Conservation (phyloP, 2,113 vertebrate species). For the Neofelis nebulosa region DNA sequence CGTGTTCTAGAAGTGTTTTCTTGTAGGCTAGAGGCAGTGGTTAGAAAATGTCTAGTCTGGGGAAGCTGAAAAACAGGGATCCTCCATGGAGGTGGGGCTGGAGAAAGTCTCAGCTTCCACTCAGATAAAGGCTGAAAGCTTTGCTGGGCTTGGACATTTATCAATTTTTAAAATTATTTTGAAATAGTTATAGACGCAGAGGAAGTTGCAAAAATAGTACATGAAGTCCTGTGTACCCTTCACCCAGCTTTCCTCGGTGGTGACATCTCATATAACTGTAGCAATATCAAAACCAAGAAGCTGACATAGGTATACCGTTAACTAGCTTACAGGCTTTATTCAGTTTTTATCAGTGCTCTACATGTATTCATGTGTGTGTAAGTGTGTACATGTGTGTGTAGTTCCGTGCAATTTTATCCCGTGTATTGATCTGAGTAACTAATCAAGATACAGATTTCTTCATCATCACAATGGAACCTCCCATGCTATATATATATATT, state of each 20-base stretch:
- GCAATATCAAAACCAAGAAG: not conserved
- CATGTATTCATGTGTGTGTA: not conserved
- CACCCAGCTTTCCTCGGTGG: not conserved
- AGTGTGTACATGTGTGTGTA: not conserved
- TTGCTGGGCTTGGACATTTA: not conserved
- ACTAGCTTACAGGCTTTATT: not conserved
- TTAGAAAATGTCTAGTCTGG: not conserved
- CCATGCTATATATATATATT: not conserved
- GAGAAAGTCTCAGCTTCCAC: not conserved
- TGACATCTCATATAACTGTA: not conserved
- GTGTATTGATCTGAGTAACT: not conserved
- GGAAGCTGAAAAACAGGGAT: not conserved
- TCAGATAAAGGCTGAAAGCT: not conserved
- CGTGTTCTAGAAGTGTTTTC: not conserved
- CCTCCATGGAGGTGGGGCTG: not conserved
- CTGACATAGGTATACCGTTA: not conserved
- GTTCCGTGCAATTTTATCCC: not conserved
- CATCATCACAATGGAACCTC: not conserved
- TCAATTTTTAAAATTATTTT: slow-evolving; percentile 48
- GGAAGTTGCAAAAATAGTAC: slow-evolving; percentile 41
- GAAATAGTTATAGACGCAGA: slow-evolving; percentile 46
- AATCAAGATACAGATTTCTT: not conserved
- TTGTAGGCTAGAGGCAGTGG: not conserved
- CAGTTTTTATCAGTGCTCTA: not conserved
- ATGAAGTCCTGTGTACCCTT: not conserved